Conservation (phyloP, 2,888 invertebrate species). For the Pheosia tremula region DNA sequence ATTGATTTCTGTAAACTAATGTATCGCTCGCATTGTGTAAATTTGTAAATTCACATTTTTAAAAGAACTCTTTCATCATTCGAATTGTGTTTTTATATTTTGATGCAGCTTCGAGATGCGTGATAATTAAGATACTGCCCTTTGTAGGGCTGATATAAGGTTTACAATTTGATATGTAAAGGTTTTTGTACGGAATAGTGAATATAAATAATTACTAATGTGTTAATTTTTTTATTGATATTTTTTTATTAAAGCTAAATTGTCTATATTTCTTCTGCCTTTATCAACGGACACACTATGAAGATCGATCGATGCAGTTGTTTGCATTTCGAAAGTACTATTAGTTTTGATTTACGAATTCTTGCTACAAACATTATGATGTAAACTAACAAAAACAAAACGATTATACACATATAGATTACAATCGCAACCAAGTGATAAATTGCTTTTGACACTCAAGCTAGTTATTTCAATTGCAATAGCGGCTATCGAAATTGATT, state of each 20-base stretch:
- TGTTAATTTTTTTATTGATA: too few species aligned
- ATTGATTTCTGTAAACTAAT: constrained; percentile 52
- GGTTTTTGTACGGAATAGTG: not conserved
- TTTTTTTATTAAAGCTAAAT: too few species aligned
- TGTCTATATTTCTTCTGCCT: too few species aligned
- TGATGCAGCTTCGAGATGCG: not conserved
- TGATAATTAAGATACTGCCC: not conserved
- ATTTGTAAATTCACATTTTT: constrained; percentile 7
- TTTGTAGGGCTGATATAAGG: not conserved
- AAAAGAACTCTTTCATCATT: not conserved
- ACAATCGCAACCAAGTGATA: constrained; percentile 38
- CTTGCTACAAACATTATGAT: not conserved
- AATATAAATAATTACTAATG: too few species aligned
- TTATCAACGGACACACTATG: too few species aligned
- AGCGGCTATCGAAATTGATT: constrained; percentile 25
- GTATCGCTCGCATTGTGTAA: constrained; percentile 25
- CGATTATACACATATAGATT: constrained; percentile 28
- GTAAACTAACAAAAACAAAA: constrained; percentile 32
- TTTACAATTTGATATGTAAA: not conserved
- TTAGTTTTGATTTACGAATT: too few species aligned
- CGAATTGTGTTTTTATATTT: not conserved
- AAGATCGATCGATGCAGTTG: too few species aligned
- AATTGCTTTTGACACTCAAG: constrained; percentile 38
- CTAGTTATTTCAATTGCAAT: constrained; percentile 30
- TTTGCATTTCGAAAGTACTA: too few species aligned